Conservation (phyloP, 2,113 vertebrate genomes). For the Halichoeres trimaculatus region DNA sequence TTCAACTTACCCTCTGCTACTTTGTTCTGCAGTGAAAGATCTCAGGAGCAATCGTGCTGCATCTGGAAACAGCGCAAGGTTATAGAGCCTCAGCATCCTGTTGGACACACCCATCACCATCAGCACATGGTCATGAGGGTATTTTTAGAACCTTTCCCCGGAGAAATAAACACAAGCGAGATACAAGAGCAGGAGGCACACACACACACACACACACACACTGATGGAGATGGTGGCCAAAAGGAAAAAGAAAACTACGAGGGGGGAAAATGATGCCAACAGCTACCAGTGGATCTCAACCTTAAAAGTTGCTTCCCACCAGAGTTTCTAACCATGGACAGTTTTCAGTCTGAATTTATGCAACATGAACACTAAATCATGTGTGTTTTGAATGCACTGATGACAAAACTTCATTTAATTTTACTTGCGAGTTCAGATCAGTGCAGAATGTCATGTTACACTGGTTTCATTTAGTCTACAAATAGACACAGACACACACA, state of each 20-base stretch:
- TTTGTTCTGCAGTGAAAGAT: constrained; percentile 20
- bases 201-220: not conserved
- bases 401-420: not conserved
- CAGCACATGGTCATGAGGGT: constrained; percentile 69
- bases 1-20: constrained; percentile 37
- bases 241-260: not conserved
- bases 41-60: constrained; percentile 27
- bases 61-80: constrained; percentile 53
- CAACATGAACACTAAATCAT: not conserved
- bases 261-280: constrained; percentile 12
- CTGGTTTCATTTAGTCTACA: not conserved
- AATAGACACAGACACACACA: constrained; percentile 18
- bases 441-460: not conserved
- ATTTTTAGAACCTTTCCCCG: constrained; percentile 69
- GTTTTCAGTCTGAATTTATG: not conserved
- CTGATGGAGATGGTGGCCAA: constrained; percentile 21
- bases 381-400: not conserved
- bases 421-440: not conserved
- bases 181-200: constrained; percentile 15
- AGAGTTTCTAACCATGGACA: not conserved
- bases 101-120: constrained; percentile 74
- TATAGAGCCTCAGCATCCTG: constrained; percentile 77
- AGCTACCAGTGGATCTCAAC: not conserved
- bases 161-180: constrained; percentile 49
- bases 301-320: not conserved